Conservation (phyloP, 2,888 invertebrate genomes). For the Lithodes maja region DNA sequence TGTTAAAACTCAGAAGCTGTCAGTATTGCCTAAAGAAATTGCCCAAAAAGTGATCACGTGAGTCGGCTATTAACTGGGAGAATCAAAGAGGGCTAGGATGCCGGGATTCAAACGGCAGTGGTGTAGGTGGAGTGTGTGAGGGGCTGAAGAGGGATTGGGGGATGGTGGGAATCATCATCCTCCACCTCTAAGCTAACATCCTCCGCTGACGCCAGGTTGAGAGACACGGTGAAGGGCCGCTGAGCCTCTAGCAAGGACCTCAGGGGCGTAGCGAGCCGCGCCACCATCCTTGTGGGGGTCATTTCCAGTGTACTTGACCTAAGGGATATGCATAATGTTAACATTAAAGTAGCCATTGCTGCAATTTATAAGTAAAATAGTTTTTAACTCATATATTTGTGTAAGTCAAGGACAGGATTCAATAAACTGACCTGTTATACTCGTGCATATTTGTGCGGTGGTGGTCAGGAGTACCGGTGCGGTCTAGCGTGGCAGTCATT, state of each 20-base stretch:
- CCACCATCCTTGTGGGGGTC: slow-evolving; percentile 60
- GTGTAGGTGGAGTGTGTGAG: slow-evolving; percentile 64
- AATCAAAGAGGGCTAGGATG: background rate
- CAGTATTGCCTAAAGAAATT: too few species aligned
- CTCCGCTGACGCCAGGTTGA: slow-evolving; percentile 68
- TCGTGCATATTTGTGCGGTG: slow-evolving; percentile 57
- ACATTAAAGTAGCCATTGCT: too few species aligned
- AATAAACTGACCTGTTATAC: slow-evolving; percentile 53
- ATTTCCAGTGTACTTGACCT: slow-evolving; percentile 61
- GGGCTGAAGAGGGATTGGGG: slow-evolving; percentile 58
- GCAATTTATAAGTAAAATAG: too few species aligned
- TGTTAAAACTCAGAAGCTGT: too few species aligned
- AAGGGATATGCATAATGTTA: background rate
- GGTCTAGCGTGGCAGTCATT: slow-evolving; percentile 66
- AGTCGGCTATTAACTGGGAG: too few species aligned
- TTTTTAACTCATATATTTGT: too few species aligned
- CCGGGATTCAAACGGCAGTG: slow-evolving; percentile 55
- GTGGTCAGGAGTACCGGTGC: slow-evolving; percentile 15
- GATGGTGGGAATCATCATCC: slow-evolving; percentile 48
- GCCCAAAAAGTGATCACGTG: too few species aligned
- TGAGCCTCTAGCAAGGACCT: slow-evolving; percentile 66
- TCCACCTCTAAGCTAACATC: slow-evolving; percentile 64
- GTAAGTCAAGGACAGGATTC: too few species aligned
- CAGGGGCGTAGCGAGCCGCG: slow-evolving; percentile 60
- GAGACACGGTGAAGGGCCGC: slow-evolving; percentile 68